Base-by-base conservation (phyloP, 2,113 vertebrate genomes). In the Proteles cristata region DNA sequence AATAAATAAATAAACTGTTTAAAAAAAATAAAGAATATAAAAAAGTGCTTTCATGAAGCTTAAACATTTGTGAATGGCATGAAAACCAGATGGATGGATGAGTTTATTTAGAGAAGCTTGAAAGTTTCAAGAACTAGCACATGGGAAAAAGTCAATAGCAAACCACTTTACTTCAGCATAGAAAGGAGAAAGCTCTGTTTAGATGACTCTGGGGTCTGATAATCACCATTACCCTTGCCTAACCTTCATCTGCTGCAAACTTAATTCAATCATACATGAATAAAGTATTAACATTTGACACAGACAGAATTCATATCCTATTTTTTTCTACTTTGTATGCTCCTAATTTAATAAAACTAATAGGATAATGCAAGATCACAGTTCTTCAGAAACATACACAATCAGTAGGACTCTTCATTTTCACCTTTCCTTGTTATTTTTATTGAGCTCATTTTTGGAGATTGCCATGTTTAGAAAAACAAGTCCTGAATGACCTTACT, bases 191-290 rank as follows among this genome's bases (percentile, higher is more conserved):
- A 91, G n/a, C 63, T 87, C 66, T 91, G 26, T 76, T 68, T 86
- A 39, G n/a, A 82, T 63, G 77, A 91, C 94, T 68, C 66, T 35
- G n/a, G 63, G 91, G 93, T 96, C 95, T 96, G 17, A 58, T 79
- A 93, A 96, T 97, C 81, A 21, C n/a, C 89, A 96, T 96, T 96
- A 94, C 31, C 77, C 97, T 97, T 98, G 65, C 77, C 88, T 96
- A 97, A 97, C 98, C 98, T 98, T 97, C 95, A 95, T 97, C 97
- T 95, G 48, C n/a, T 96, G 66, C 90, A 33, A 86, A 68, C 83
- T 97, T 97, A 98, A 48, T 88, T 96, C 92, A 98, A 95, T 93
- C 92, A 93, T 85, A 94, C 92, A 93, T 80, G 85, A 92, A 79
- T 95, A 97, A 92, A 97, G 73, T 58, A 55, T 61, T 88, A 94